Evolutionary conservation across 2,113 vertebrate species (phyloP), one percentile per base, ranked within the genome.

Genomic region (Ariopsis seemanni): DNA sequence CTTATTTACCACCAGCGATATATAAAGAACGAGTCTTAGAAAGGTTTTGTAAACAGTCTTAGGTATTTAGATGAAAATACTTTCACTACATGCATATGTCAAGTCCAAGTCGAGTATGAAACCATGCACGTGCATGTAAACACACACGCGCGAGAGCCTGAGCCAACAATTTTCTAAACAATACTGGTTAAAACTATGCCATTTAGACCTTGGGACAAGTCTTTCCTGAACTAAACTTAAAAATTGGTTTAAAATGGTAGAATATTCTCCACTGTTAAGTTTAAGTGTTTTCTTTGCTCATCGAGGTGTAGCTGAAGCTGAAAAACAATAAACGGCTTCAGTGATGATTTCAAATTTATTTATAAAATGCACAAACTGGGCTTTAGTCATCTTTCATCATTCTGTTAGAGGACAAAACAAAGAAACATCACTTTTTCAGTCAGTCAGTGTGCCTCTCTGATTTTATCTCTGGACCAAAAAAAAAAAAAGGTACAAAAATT

Each of bases 401-500:
- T 42, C 48, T 83, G 79, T 78, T 75, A 77, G 81, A 85, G 86
- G 87, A 89, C 30, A 58, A 88, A 74, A 79, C 55, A 81, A 84
- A 89, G 83, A 88, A 69, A 48, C 60, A 77, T 34, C 77, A 34
- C 69, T 82, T 86, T 42, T 4, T 42, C 42, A 53, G 58, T 48
- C 72, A 15, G 60, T 90, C 63, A 83, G 85, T 72, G 86, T 75
- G 89, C 79, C 77, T 15, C 72, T 86, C 60, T 53, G 79, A 90
- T 78, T 82, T 82, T 48, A 84, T 81, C 75, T 82, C 85, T 85
- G 92, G 92, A 94, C 91, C 93, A 93, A 93, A 93, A 53, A 83
- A 88, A 62, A 91, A 89, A 80, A 89, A 86, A 92, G 87, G 88
- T 93, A 93, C 88, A 94, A 95, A 96, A 97, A 97, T 98, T 81